Percentiles rank a stretch among this genome's conserved stretches.
Conservation (phyloP, 2,797 vertebrate species). For the Hipposideros larvatus region DNA sequence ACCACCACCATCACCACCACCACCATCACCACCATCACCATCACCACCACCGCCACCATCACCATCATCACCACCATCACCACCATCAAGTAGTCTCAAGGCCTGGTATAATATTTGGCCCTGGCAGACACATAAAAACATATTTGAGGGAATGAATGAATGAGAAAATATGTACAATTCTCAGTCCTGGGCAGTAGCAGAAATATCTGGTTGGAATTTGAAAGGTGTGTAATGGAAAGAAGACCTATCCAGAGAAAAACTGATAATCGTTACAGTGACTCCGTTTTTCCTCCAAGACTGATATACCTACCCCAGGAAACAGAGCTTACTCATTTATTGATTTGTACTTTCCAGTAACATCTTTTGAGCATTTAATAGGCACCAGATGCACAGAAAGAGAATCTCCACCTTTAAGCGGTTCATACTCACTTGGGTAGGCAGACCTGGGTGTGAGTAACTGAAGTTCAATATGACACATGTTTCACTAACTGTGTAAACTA, state of each 20-base stretch:
- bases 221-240: background rate
- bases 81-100: background rate
- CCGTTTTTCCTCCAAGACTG: background rate
- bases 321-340: background rate
- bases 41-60: background rate
- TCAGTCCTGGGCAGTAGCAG: background rate
- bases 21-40: background rate
- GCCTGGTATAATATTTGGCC: background rate
- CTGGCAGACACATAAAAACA: background rate
- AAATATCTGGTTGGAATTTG: background rate
- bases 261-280: too few species aligned
- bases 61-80: background rate
- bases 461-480: background rate
- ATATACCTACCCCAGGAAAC: background rate
- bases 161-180: background rate
- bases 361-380: background rate
- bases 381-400: background rate
- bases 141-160: background rate
- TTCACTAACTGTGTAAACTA: background rate
- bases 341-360: background rate
- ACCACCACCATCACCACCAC: too few species aligned
- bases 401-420: background rate
- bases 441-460: background rate
- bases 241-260: background rate
- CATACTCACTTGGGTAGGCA: background rate